These are phyloP conservation scores for Baccha elongata DNA, from an alignment of 2,888 invertebrate genomes.

Conservation along the genomic window DNA sequence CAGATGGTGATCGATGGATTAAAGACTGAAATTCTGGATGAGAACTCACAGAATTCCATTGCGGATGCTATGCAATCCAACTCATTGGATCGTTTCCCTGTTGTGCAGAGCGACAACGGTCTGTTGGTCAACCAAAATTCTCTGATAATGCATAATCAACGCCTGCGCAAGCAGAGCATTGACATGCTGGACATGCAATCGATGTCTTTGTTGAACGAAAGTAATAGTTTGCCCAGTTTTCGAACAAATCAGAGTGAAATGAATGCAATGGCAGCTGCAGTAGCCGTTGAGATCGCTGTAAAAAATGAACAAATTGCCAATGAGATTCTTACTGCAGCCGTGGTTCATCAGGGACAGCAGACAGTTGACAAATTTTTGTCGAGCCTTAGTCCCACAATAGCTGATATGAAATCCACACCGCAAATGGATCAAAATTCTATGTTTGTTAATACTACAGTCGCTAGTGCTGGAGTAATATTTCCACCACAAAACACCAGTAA, in stretches of 20 bases:
- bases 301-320: constrained; percentile 85
- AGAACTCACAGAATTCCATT: constrained; percentile 85
- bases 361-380: constrained; percentile 85
- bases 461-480: constrained; percentile 52
- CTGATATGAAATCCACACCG: constrained; percentile 72
- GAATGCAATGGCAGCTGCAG: constrained; percentile 77
- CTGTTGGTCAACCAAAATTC: constrained; percentile 77
- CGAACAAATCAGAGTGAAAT: constrained; percentile 76
- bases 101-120: constrained; percentile 78
- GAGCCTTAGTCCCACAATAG: constrained; percentile 82
- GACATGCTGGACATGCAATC: constrained; percentile 75
- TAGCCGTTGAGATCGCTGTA: constrained; percentile 78
- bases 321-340: constrained; percentile 81
- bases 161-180: constrained; percentile 78
- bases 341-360: constrained; percentile 84
- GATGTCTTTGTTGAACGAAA: constrained; percentile 78
- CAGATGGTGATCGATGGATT: constrained; percentile 83
- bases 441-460: constrained; percentile 65
- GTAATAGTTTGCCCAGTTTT: constrained; percentile 79
- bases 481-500: constrained; percentile 45
- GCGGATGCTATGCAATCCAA: constrained; percentile 77
- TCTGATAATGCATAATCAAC: constrained; percentile 76
- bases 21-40: constrained; percentile 88
- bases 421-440: constrained; percentile 67
- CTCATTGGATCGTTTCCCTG: constrained; percentile 80